Conservation (phyloP, 1,140 invertebrate species). For the Caenorhabditis briggsae region DNA sequence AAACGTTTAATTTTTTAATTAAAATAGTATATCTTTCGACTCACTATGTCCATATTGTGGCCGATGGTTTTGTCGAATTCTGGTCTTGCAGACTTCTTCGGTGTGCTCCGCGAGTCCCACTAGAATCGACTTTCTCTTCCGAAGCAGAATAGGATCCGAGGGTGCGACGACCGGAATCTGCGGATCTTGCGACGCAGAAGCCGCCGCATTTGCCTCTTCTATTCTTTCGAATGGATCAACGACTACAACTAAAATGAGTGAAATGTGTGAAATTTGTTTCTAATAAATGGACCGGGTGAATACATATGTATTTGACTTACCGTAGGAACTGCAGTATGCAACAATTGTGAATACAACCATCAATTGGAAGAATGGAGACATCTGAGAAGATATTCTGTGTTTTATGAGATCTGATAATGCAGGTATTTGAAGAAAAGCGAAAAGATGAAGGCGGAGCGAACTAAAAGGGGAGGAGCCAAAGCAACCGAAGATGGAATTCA, state of each 20-base stretch:
- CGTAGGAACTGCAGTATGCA: conserved; percentile 16
- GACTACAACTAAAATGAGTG: conserved; percentile 44
- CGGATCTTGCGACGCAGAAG: background rate
- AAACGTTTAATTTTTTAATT: background rate
- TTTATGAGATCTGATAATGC: background rate
- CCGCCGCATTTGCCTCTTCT: conserved; percentile 12
- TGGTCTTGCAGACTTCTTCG: conserved; percentile 27
- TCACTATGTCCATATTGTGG: conserved; percentile 44
- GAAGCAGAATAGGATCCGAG: conserved; percentile 44
- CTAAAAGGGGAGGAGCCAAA: background rate
- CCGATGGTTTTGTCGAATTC: conserved; percentile 14
- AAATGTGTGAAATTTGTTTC: background rate
- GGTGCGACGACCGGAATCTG: conserved; percentile 5
- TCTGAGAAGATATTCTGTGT: background rate
- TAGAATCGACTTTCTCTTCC: conserved; percentile 51
- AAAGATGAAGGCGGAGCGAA: background rate
- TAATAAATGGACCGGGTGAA: background rate
- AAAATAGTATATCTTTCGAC: background rate
- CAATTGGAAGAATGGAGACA: conserved; percentile 9
- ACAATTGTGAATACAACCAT: conserved; percentile 4
- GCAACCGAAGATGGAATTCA: background rate
- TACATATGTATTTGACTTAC: background rate
- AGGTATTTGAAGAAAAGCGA: background rate
- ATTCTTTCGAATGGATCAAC: conserved; percentile 38
- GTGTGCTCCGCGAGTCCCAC: conserved; percentile 46